These are phyloP conservation scores for Gorsachius goisagi DNA, from an alignment of 2,113 vertebrate species.

Conservation along the genomic window DNA sequence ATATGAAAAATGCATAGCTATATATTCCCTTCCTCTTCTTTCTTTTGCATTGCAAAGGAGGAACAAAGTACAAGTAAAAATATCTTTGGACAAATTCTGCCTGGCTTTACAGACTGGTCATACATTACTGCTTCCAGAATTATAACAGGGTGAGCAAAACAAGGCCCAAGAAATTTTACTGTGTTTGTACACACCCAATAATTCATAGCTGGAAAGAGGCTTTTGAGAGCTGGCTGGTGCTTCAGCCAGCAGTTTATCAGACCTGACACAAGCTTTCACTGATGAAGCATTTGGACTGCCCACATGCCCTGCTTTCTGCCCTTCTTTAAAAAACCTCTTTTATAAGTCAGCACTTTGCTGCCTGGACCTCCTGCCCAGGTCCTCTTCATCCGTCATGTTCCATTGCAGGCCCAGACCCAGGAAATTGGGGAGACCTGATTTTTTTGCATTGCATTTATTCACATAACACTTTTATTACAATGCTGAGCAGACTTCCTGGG, in stretches of 20 bases:
- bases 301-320: not conserved
- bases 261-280: not conserved
- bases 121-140: not conserved
- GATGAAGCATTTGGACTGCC: not conserved
- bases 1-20: not conserved
- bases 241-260: not conserved
- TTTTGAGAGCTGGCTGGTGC: not conserved
- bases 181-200: not conserved
- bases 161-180: not conserved
- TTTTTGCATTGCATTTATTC: not conserved
- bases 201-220: not conserved
- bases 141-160: not conserved
- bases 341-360: not conserved
- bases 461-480: not conserved
- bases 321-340: not conserved
- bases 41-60: constrained; percentile 18
- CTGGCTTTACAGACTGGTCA: not conserved
- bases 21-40: not conserved
- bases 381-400: not conserved
- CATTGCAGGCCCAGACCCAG: not conserved
- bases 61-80: not conserved
- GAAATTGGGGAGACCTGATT: not conserved
- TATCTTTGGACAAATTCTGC: not conserved
- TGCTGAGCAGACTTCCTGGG: not conserved
- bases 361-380: not conserved